A percentile compares a stretch with the other conserved stretches of the same genome.
Evolutionary conservation across 2,888 invertebrate species (phyloP).

Genomic region (Eumerus sabulonum): DNA sequence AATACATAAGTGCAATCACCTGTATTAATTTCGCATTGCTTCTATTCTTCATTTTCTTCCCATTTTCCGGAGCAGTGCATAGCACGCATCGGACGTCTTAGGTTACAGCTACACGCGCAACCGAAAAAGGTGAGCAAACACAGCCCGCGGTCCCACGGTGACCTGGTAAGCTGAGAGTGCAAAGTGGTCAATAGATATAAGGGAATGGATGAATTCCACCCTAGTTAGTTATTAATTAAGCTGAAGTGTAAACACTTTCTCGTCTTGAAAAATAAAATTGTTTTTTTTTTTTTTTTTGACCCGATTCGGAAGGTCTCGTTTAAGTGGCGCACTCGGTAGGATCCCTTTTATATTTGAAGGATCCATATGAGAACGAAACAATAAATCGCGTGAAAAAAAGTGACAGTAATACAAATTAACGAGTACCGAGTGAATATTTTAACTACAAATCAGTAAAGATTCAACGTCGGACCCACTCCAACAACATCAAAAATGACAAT

Average conservation of each 20-base stretch:
- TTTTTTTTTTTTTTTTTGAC: slow-evolving; percentile 8
- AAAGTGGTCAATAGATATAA: slow-evolving; percentile 22
- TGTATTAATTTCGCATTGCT: slow-evolving; percentile 4
- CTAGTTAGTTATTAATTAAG: slow-evolving; percentile 17
- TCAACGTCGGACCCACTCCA: too few relatives aligned
- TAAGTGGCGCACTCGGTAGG: neutral
- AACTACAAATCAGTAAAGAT: slow-evolving; percentile 5
- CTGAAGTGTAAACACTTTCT: neutral
- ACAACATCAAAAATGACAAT: too few relatives aligned
- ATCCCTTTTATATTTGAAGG: too few relatives aligned
- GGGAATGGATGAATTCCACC: slow-evolving; percentile 12
- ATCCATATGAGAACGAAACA: slow-evolving; percentile 3
- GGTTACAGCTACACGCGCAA: slow-evolving; percentile 16
- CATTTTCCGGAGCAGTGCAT: slow-evolving; percentile 12
- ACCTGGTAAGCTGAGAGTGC: slow-evolving; percentile 11
- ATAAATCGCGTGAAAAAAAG: slow-evolving; percentile 3
- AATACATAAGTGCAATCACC: slow-evolving; percentile 14
- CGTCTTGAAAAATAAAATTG: neutral
- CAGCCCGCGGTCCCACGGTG: slow-evolving; percentile 1
- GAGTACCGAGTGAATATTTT: slow-evolving; percentile 6
- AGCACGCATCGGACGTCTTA: slow-evolving; percentile 7
- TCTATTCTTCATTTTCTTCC: too few relatives aligned
- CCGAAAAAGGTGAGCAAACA: slow-evolving; percentile 18
- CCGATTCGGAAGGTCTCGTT: slow-evolving; percentile 5
- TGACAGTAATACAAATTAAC: neutral